Conservation (phyloP, 30 jellyfish, hydroid and myxozoan species). For the Turritopsis rubra region DNA sequence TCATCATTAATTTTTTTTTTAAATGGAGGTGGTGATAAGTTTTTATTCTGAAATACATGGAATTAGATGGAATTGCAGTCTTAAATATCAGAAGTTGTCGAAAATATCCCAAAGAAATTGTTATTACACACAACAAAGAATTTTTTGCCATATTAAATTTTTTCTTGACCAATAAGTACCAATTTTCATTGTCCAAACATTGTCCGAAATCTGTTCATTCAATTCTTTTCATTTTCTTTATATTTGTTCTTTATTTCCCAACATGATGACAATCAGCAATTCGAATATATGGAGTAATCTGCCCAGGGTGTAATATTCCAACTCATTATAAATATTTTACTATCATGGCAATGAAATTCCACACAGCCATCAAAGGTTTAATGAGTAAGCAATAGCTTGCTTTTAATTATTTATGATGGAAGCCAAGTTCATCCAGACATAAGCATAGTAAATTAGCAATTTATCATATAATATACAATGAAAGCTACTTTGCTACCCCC, state of each 20-base stretch:
- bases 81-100: too few relatives aligned
- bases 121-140: too few relatives aligned
- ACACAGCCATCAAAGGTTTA: not conserved
- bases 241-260: not conserved
- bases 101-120: too few relatives aligned
- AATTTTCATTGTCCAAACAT: too few relatives aligned
- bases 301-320: not conserved
- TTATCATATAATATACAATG: not conserved
- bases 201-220: too few relatives aligned
- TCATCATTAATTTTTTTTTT: too few relatives aligned
- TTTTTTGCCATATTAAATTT: too few relatives aligned
- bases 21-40: not conserved
- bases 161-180: too few relatives aligned
- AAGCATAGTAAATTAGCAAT: not conserved
- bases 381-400: not conserved
- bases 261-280: too few relatives aligned
- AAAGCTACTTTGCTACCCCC: not conserved
- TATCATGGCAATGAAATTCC: not conserved
- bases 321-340: not conserved
- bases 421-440: not conserved
- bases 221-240: not conserved
- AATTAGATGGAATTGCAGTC: too few relatives aligned
- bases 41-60: not conserved
- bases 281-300: not conserved
- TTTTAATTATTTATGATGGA: not conserved